Base-by-base conservation (phyloP, 2,113 vertebrate genomes). In the Ceyx margarethae region DNA sequence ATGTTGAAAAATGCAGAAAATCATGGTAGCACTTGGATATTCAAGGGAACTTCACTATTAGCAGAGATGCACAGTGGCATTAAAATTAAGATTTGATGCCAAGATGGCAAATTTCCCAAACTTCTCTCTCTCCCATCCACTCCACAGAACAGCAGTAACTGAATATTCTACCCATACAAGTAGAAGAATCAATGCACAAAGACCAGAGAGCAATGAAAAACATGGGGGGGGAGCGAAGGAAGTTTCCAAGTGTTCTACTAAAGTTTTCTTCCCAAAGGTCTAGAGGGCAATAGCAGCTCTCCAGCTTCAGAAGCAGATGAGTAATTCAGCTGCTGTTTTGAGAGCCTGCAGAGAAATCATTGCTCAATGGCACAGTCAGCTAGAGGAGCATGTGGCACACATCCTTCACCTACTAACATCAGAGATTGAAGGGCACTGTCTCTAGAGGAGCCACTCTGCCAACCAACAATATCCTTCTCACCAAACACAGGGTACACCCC, bases 241-340 rank as follows among this genome's bases (percentile, higher is more conserved):
- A 10, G 35, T 28, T 68, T 48, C 31, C 2, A 53, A 71, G 43
- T 5, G 13, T 4, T 74, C 31, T 71, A 26, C 18, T 28, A 54
- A 67, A 22, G 2, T 11, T 54, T 90, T 60, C 17, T 68, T 31
- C 29, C 51, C 26, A 40, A 77, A 81, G 15, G 35, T 42, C 57
- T 33, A 53, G 5, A 48, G 25, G 29, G n/a, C 26, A 51, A 40
- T 31, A 64, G 11, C 40, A 50, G 51, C 13, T 51, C 50, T 51
- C 25, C 0, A 7, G 7, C 19, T 67, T 33, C 15, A 58, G 37
- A 28, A 61, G 28, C 31, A 68, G 50, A 19, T 9, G 2, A 58
- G 9, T 4, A 14, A 72, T 11, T 13, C 23, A 46, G 15, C 11
- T 19, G 17, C 35, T 10, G 8, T 2, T 0, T 2, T 0, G 0